A percentile compares a stretch with the other conserved stretches of the same genome.
phyloP scores from a whole-genome alignment of 2,797 vertebrate genomes.

The Rallus crepitans region DNA sequence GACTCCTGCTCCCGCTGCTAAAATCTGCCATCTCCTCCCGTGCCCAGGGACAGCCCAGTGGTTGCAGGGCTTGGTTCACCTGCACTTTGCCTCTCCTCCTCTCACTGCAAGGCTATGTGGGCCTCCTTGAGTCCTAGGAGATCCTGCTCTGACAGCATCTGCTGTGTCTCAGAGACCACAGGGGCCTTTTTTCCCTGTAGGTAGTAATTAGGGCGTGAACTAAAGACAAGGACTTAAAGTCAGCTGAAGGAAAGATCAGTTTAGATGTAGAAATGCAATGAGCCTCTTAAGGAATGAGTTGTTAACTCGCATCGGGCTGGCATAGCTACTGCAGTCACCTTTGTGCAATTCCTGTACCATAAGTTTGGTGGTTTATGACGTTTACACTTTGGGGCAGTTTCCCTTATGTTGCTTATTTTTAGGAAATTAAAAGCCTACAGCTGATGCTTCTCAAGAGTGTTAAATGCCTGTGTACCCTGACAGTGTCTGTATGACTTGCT shows the following conservation, averaged over 20 bases:
- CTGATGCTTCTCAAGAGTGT: background rate
- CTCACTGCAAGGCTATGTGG: accelerated
- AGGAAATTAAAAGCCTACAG: background rate
- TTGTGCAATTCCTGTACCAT: background rate
- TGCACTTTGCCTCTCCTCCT: background rate
- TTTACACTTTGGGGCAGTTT: background rate
- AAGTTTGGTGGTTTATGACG: background rate
- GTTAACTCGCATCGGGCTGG: accelerated
- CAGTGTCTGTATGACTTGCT: background rate
- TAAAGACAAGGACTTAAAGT: background rate
- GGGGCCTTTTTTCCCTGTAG: background rate
- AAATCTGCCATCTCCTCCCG: background rate
- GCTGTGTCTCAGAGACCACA: background rate
- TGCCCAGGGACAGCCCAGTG: accelerated
- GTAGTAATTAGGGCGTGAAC: background rate
- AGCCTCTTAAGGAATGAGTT: background rate
- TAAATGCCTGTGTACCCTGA: background rate
- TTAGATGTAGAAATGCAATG: background rate
- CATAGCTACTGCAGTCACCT: background rate
- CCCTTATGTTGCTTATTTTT: background rate
- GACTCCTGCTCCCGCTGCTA: background rate
- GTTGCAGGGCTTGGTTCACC: background rate
- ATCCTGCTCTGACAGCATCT: background rate
- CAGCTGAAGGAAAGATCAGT: background rate
- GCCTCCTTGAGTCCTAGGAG: background rate